These are phyloP conservation scores for Leptinotarsa defecta DNA, from an alignment of 1,140 invertebrate genomes.

Conservation along the genomic window DNA sequence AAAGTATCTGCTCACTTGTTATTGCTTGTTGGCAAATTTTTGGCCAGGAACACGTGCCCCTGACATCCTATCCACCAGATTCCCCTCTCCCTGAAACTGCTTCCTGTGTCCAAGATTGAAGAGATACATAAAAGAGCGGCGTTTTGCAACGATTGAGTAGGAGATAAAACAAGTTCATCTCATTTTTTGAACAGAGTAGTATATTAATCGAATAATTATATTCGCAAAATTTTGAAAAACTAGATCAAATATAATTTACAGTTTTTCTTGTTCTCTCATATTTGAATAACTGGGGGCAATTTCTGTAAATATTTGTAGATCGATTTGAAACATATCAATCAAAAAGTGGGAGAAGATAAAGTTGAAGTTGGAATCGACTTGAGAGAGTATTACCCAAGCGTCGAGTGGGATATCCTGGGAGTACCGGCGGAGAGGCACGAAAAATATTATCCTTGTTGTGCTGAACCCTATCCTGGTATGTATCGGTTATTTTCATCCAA, in stretches of 20 bases:
- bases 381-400: constrained; percentile 92
- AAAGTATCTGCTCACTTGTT: no score
- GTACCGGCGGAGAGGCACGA: constrained; percentile 90
- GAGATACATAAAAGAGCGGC: no score
- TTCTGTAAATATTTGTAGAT: constrained; percentile 65
- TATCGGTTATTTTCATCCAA: background rate
- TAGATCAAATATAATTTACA: background rate
- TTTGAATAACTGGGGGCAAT: background rate
- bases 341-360: constrained; percentile 76
- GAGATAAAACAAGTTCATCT: no score
- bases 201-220: no score
- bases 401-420: constrained; percentile 96
- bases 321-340: constrained; percentile 88
- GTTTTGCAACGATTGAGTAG: no score
- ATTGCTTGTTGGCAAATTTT: no score
- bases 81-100: no score
- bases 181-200: no score
- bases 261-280: constrained; percentile 2
- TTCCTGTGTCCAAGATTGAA: no score
- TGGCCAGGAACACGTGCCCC: no score
- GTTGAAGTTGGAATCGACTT: constrained; percentile 90
- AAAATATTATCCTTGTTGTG: constrained; percentile 87
- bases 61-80: no score
- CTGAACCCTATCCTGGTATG: constrained; percentile 82
- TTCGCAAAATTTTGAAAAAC: no score